phyloP scores from a whole-genome alignment of 2,888 invertebrate genomes.

The Cephus pygmeus region DNA sequence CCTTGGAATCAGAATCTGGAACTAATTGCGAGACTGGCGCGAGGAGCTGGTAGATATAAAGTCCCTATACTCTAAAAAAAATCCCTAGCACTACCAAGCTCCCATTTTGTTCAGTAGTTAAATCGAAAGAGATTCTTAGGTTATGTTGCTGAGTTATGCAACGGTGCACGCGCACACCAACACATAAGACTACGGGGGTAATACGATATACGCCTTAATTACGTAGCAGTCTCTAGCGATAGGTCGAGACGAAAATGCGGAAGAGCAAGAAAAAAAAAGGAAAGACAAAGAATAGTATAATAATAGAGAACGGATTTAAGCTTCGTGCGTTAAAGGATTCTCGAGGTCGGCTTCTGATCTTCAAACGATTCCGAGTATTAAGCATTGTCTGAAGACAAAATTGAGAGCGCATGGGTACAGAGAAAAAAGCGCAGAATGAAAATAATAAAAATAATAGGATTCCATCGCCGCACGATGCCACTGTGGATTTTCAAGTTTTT shows the following conservation, averaged over 20 bases:
- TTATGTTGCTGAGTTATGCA: not conserved
- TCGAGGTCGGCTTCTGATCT: not conserved
- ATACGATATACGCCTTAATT: not conserved
- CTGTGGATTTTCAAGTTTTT: conserved; percentile 29
- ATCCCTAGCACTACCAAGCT: not conserved
- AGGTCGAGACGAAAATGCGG: not conserved
- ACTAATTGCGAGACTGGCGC: conserved; percentile 27
- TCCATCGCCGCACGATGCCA: not conserved
- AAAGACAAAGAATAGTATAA: not conserved
- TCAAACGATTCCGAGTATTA: not conserved
- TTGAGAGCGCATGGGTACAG: not conserved
- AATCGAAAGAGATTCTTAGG: not conserved
- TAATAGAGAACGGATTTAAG: not conserved
- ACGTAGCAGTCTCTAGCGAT: not conserved
- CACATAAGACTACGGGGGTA: not conserved
- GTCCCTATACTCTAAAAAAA: not conserved
- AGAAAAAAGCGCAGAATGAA: not conserved
- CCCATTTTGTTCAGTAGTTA: not conserved
- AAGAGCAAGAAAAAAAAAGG: not conserved
- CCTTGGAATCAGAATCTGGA: conserved; percentile 35
- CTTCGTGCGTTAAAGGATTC: not conserved
- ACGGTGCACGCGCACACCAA: not conserved
- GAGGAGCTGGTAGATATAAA: not conserved
- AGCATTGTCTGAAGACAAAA: not conserved
- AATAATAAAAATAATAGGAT: not conserved